Conservation (phyloP, 1,140 invertebrate species). For the Gonioctena quinquepunctata region DNA sequence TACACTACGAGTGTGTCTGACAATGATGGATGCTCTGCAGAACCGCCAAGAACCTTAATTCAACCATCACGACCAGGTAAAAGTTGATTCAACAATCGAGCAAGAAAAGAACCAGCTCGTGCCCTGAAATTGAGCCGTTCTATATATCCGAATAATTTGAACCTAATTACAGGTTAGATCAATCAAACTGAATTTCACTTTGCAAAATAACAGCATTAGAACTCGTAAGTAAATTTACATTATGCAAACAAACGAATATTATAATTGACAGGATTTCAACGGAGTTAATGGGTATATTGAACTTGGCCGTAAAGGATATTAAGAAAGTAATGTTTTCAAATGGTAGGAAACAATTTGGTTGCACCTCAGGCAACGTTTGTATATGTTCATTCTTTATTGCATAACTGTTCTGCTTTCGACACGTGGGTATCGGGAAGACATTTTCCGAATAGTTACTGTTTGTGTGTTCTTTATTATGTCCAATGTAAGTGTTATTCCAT, state of each 20-base stretch:
- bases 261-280: conserved; percentile 1
- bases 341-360: conserved; percentile 1
- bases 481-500: too few species aligned
- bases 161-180: conserved; percentile 4
- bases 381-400: not conserved
- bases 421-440: not conserved
- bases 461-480: too few species aligned
- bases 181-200: not conserved
- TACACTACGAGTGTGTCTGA: not conserved
- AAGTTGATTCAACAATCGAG: not conserved
- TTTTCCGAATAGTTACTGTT: not conserved
- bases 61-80: not conserved
- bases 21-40: not conserved
- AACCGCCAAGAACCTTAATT: not conserved
- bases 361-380: not conserved
- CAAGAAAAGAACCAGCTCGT: not conserved
- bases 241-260: not conserved
- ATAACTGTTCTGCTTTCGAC: conserved; percentile 6
- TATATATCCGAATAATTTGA: not conserved
- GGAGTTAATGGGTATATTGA: conserved; percentile 17
- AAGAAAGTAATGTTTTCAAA: not conserved
- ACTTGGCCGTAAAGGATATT: conserved; percentile 9
- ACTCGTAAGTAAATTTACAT: not conserved
- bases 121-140: not conserved
- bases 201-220: not conserved